Conservation (phyloP, 1,140 invertebrate species). For the Drosophila seguyi region DNA sequence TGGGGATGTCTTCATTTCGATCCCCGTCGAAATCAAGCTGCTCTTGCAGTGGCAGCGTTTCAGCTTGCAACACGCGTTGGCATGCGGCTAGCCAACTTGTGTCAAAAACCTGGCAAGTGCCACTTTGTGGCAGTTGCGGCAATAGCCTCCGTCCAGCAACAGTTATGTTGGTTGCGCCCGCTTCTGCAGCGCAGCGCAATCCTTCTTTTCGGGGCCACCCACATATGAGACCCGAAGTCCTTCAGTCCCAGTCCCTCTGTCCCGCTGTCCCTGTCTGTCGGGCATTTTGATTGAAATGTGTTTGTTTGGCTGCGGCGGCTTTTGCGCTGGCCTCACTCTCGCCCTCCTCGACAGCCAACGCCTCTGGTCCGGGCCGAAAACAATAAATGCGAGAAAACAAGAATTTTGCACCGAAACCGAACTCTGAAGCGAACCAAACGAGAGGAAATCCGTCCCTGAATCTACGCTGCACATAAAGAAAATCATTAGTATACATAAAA, state of each 20-base stretch:
- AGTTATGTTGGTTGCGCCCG: slow-evolving; percentile 51
- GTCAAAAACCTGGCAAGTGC: slow-evolving; percentile 76
- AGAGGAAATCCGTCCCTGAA: slow-evolving; percentile 43
- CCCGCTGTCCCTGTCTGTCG: slow-evolving; percentile 41
- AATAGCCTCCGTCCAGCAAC: slow-evolving; percentile 58
- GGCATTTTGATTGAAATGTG: slow-evolving; percentile 79
- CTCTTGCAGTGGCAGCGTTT: slow-evolving; percentile 19
- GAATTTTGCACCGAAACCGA: slow-evolving; percentile 49
- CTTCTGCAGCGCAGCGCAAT: neutral
- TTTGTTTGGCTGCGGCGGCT: slow-evolving; percentile 76
- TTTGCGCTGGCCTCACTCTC: slow-evolving; percentile 22
- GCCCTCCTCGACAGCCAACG: slow-evolving; percentile 2
- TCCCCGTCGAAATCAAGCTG: slow-evolving; percentile 58
- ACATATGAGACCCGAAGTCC: slow-evolving; percentile 37
- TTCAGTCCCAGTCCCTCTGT: slow-evolving; percentile 18
- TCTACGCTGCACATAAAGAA: neutral
- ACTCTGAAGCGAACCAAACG: slow-evolving; percentile 28
- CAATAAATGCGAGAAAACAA: slow-evolving; percentile 66
- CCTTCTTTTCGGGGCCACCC: slow-evolving; percentile 46
- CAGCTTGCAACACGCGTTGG: slow-evolving; percentile 29
- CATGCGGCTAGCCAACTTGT: slow-evolving; percentile 56
- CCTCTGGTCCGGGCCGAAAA: slow-evolving; percentile 25
- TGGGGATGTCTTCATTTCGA: slow-evolving; percentile 63
- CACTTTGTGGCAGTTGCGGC: slow-evolving; percentile 72
- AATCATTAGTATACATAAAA: no score